Evolutionary conservation across 2,113 vertebrate genomes (phyloP).

Genomic region (Pseudopipra pipra): DNA sequence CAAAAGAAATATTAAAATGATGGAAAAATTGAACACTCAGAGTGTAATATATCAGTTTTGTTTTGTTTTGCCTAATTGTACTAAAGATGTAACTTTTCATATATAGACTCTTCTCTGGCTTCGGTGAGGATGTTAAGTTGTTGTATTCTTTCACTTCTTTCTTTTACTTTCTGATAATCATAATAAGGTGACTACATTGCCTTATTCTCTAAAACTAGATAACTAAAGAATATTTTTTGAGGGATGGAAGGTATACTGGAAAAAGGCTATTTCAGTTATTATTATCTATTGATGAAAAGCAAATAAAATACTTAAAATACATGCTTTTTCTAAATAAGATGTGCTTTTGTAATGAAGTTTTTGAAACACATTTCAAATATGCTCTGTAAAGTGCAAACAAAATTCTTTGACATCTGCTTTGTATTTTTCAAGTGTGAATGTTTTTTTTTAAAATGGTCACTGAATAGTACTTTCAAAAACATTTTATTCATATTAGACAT

Average conservation of each 20-base stretch:
- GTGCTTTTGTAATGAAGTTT: background rate
- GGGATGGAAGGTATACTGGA: background rate
- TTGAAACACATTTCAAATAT: background rate
- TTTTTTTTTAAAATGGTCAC: background rate
- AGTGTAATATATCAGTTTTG: background rate
- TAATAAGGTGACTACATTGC: background rate
- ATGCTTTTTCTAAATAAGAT: background rate
- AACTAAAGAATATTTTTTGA: background rate
- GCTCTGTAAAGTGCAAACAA: background rate
- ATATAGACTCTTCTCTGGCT: background rate
- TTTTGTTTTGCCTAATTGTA: background rate
- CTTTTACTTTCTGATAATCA: background rate
- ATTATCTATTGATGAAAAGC: background rate
- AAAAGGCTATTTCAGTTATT: background rate
- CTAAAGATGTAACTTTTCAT: background rate
- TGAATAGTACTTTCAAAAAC: background rate
- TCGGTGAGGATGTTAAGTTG: background rate
- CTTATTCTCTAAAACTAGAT: background rate
- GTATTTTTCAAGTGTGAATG: background rate
- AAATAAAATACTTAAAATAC: background rate
- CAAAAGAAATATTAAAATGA: constrained; percentile 30
- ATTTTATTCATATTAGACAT: background rate
- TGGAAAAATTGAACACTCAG: constrained; percentile 35
- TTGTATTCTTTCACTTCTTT: background rate
- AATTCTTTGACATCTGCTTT: background rate